Percentiles rank a stretch among this genome's conserved stretches.
phyloP scores from a whole-genome alignment of 1,140 invertebrate species.

The Anastrepha ludens region DNA sequence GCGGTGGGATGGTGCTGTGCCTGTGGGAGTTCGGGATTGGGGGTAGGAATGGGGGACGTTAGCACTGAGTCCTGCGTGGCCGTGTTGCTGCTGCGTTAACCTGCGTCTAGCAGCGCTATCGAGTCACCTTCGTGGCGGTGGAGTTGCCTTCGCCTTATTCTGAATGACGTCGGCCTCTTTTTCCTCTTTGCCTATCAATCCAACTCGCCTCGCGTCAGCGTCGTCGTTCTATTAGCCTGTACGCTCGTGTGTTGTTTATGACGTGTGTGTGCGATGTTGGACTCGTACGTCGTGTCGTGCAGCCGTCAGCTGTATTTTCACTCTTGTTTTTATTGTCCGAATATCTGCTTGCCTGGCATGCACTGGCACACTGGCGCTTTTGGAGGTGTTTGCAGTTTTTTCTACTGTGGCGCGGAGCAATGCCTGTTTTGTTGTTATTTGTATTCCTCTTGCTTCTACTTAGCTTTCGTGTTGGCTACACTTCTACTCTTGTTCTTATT shows the following conservation, averaged over 20 bases:
- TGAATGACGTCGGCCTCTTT: not conserved
- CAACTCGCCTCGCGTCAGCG: conserved; percentile 30
- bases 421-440: not conserved
- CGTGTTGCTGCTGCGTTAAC: conserved; percentile 34
- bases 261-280: not conserved
- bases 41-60: conserved; percentile 28
- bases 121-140: not conserved
- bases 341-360: conserved; percentile 55
- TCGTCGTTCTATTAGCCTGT: conserved; percentile 14
- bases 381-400: conserved; percentile 55
- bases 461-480: conserved; percentile 50
- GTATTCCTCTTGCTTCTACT: conserved; percentile 45
- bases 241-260: conserved; percentile 11
- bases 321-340: conserved; percentile 47
- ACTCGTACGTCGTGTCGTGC: conserved; percentile 34
- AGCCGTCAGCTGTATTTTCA: conserved; percentile 49
- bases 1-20: not conserved
- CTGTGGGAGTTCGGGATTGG: not conserved
- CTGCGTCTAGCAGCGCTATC: not conserved
- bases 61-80: conserved; percentile 11
- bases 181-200: conserved; percentile 7
- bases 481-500: conserved; percentile 9
- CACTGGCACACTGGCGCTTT: not conserved
- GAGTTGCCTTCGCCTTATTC: conserved; percentile 43
- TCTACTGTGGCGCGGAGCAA: conserved; percentile 40